These are phyloP conservation scores for Casuarius casuarius DNA, from an alignment of 2,113 vertebrate species.

Conservation along the genomic window DNA sequence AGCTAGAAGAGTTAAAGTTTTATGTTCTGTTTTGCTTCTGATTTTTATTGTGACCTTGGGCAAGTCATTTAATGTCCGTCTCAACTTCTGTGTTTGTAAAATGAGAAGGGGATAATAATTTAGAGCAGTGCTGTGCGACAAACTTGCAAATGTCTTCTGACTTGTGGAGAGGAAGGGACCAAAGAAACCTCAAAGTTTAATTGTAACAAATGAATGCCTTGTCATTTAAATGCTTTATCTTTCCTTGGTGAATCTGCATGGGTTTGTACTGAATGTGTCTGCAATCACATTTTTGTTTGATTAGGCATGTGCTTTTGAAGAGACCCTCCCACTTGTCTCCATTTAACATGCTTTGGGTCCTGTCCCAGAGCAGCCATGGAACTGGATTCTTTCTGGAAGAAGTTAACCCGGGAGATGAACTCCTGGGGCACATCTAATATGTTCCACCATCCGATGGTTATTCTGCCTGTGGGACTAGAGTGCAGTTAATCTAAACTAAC, in stretches of 20 bases:
- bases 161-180: not conserved
- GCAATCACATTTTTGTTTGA: not conserved
- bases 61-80: not conserved
- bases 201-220: not conserved
- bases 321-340: not conserved
- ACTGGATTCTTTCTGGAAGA: not conserved
- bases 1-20: not conserved
- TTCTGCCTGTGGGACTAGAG: not conserved
- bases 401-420: not conserved
- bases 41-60: not conserved
- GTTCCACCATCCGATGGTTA: not conserved
- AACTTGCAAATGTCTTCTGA: not conserved
- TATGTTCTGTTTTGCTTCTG: not conserved
- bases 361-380: not conserved
- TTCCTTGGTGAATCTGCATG: not conserved
- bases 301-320: not conserved
- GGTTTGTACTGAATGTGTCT: not conserved
- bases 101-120: not conserved
- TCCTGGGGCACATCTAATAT: not conserved
- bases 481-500: not conserved
- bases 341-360: not conserved
- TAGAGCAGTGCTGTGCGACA: not conserved
- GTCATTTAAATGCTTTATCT: not conserved
- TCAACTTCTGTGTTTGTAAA: not conserved
- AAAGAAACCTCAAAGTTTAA: not conserved